Evolutionary conservation across 2,113 vertebrate species (phyloP).

Genomic region (Pygathrix nemaeus): DNA sequence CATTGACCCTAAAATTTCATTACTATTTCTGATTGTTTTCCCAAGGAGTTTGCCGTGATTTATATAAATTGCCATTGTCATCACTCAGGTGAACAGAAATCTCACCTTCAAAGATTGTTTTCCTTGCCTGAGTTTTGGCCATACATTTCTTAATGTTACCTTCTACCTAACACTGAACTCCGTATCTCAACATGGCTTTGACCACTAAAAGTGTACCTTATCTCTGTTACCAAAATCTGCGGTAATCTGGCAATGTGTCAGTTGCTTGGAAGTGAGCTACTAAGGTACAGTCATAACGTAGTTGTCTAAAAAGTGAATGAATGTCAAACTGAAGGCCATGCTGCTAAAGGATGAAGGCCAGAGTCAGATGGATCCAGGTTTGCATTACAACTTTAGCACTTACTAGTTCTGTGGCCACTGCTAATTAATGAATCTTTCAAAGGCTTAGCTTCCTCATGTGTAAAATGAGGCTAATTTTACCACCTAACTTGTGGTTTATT

Average conservation of each 20-base stretch:
- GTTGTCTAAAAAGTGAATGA: neutral
- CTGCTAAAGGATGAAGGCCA: neutral
- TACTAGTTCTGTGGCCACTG: neutral
- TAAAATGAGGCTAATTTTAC: neutral
- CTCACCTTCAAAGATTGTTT: neutral
- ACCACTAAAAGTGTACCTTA: neutral
- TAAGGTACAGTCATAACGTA: neutral
- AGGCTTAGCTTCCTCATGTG: neutral
- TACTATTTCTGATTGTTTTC: neutral
- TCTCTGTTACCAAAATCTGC: neutral
- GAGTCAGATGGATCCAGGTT: neutral
- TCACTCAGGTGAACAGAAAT: neutral
- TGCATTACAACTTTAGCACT: neutral
- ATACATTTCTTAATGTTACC: neutral
- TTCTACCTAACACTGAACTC: neutral
- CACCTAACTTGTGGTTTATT: neutral
- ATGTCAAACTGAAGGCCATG: neutral
- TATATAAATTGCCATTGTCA: neutral
- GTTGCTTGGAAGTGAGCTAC: neutral
- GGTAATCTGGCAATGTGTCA: neutral
- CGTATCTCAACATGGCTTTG: neutral
- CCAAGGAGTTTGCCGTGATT: neutral
- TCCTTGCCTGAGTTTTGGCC: neutral
- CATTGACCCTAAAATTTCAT: neutral
- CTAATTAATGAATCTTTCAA: neutral